Percentiles rank a stretch among this genome's conserved stretches.
phyloP scores from a whole-genome alignment of 2,888 invertebrate species.

The Drosophila quasianomalipes region DNA sequence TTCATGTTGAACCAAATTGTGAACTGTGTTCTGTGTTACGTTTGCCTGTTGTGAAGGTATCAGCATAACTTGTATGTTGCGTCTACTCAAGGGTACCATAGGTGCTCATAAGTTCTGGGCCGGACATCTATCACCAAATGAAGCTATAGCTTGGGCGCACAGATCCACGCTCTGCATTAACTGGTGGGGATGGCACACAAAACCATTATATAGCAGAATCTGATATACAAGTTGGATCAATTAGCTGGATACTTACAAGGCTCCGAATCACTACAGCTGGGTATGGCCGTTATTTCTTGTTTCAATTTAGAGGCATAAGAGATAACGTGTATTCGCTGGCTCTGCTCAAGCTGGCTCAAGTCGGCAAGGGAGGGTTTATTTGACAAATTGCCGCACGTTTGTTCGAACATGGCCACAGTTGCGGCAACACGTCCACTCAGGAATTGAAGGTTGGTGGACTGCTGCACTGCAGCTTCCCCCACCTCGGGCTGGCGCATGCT shows the following conservation, averaged over 20 bases:
- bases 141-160: conserved; percentile 23
- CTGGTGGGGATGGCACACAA: conserved; percentile 5
- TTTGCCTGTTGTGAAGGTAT: not conserved
- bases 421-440: conserved; percentile 13
- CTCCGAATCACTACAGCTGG: not conserved
- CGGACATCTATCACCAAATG: conserved; percentile 20
- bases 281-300: too few relatives aligned
- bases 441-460: not conserved
- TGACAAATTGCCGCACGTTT: not conserved
- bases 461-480: fast-evolving
- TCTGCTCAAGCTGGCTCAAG: not conserved
- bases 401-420: conserved; percentile 27
- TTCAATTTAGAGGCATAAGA: not conserved
- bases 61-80: too few relatives aligned
- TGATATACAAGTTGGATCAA: not conserved
- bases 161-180: not conserved
- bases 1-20: not conserved
- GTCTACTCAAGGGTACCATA: not conserved
- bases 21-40: not conserved
- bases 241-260: not conserved
- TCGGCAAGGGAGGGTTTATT: too few relatives aligned
- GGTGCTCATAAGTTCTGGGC: not conserved
- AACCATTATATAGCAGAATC: not conserved
- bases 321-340: not conserved
- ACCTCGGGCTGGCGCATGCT: not conserved